These are phyloP conservation scores for Lateolabrax maculatus DNA, from an alignment of 2,797 vertebrate genomes.

Conservation along the genomic window DNA sequence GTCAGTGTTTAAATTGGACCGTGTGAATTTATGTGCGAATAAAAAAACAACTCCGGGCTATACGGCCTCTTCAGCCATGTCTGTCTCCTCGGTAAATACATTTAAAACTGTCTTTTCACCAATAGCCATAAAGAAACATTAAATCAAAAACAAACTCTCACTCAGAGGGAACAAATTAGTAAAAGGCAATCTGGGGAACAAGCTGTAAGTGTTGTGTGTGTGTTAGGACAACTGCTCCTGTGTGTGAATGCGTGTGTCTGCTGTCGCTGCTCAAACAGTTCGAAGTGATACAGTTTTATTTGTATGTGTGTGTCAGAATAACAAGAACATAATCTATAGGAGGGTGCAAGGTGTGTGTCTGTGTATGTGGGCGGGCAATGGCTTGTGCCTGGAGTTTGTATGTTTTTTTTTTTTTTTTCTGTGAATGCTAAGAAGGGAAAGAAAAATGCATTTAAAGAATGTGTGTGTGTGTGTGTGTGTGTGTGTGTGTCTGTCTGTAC, in stretches of 20 bases:
- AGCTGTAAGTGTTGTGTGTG: conserved; percentile 77
- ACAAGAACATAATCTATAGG: conserved; percentile 83
- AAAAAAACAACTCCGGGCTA: conserved; percentile 36
- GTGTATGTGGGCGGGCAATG: conserved; percentile 70
- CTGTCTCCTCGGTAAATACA: conserved; percentile 66
- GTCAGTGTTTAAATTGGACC: conserved; percentile 12
- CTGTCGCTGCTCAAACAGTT: conserved; percentile 72
- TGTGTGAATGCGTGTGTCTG: conserved; percentile 72
- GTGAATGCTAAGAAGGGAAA: conserved; percentile 65
- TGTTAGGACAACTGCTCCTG: conserved; percentile 74
- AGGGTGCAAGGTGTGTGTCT: conserved; percentile 81
- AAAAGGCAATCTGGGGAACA: conserved; percentile 80
- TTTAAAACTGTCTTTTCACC: conserved; percentile 65
- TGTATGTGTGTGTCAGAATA: conserved; percentile 73
- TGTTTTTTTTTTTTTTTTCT: conserved; percentile 31
- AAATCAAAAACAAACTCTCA: conserved; percentile 76
- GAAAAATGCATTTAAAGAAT: conserved; percentile 64
- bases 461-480: conserved; percentile 25
- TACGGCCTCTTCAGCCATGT: conserved; percentile 40
- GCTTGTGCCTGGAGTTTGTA: conserved; percentile 72
- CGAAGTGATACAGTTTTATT: conserved; percentile 74
- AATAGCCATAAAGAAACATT: conserved; percentile 64
- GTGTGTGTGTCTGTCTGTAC: conserved; percentile 29
- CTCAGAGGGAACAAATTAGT: conserved; percentile 74
- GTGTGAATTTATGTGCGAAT: conserved; percentile 37